A percentile compares a stretch with the other conserved stretches of the same genome.
Conservation (phyloP, 37 sponge, comb jelly and placozoan genomes). For the Halisarca cf. caerulea region DNA sequence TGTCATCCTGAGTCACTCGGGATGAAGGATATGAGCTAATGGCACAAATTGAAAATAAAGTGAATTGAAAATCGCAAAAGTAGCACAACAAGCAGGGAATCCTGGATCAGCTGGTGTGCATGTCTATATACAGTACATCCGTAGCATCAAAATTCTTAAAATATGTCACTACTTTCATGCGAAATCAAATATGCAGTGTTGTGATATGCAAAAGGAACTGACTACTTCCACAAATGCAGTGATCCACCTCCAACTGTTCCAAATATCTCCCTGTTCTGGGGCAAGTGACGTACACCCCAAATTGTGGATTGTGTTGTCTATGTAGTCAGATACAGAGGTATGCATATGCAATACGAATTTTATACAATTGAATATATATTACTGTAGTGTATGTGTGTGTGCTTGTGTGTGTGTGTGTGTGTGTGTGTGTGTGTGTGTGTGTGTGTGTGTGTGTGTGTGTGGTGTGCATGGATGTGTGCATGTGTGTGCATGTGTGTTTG, state of each 20-base stretch:
- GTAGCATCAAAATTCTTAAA: too few species aligned
- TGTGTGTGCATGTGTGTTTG: too few species aligned
- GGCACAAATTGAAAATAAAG: neutral
- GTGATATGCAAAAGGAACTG: too few species aligned
- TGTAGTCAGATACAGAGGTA: neutral
- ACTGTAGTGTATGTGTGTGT: too few species aligned
- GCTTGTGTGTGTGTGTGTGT: too few species aligned
- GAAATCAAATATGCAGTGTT: too few species aligned
- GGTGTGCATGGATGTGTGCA: too few species aligned
- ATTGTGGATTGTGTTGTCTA: constrained; percentile 77
- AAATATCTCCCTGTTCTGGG: constrained; percentile 97
- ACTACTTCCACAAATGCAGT: constrained; percentile 98
- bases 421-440: too few species aligned
- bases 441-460: too few species aligned
- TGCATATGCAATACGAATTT: neutral
- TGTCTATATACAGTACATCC: too few species aligned
- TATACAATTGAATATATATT: too few species aligned
- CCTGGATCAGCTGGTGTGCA: neutral
- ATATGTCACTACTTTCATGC: too few species aligned
- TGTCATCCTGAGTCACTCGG: constrained; percentile 59
- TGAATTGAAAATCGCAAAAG: constrained; percentile 8
- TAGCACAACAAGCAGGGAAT: neutral
- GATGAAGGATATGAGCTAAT: constrained; percentile 86
- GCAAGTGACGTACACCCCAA: constrained; percentile 94
- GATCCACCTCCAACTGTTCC: constrained; percentile 92